Evolutionary conservation across 37 sponge, comb jelly and placozoan species (phyloP), one percentile per base, ranked within the genome.

Genomic region (Haliclona indistincta): DNA sequence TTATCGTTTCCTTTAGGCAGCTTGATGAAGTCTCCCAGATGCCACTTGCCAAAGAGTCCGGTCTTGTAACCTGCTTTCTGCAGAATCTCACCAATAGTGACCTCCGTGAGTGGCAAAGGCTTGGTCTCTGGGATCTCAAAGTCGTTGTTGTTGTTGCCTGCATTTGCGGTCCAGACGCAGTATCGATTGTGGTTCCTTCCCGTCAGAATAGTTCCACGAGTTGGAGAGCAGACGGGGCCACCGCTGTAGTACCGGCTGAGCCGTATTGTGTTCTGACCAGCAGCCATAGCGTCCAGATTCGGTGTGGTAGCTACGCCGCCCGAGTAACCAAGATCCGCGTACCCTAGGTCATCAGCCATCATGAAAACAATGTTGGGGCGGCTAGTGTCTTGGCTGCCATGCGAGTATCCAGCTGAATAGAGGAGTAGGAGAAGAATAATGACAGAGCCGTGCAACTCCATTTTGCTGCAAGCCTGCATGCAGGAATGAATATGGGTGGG

Each of bases 161-260:
- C 58, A 73, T 78, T 89, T n/a, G 84, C 84, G 35, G 64, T 79
- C 84, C 84, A 89, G 3, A 83, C 64, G 40, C 84, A 89, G 67
- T 83, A 89, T 22, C 89, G 49, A 67, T 88, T 88, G 79, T 88
- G 89, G 53, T 88, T 88, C 13, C 89, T 51, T 36, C 88, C 88
- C n/a, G 88, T 87, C 30, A 87, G 81, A 23, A 87, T 65, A 0
- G 88, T 87, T 0, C 89, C 89, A 33, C 89, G 54, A 2, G 89
- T 88, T 13, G 89, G 89, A 4, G 89, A 88, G 54, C 89, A 88
- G 29, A 82, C 83, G 11, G 89, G 89, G 0, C 83, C 89, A 22
- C 83, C 83, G 45, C 81, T 76, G 77, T 87, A 81, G 79, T 82
- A 88, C 26, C 89, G 72, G 4, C 82, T 37, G 28, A 88, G 60